Conservation (phyloP, 2,888 invertebrate genomes). For the Phyto melanocephala region DNA sequence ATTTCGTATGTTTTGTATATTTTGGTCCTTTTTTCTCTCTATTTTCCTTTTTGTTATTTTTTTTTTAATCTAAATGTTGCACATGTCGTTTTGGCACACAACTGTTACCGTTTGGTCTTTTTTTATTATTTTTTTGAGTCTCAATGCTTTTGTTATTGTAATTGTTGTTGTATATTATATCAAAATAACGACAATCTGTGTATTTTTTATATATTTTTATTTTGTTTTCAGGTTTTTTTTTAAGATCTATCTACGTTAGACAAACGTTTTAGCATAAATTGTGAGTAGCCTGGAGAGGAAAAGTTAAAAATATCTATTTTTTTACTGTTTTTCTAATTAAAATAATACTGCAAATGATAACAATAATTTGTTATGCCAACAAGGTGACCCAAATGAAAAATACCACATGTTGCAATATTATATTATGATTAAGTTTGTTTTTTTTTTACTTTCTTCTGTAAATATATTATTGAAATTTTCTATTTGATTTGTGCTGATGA, state of each 20-base stretch:
- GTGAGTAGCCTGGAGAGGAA: not conserved
- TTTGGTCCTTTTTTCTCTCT: not conserved
- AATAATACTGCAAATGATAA: not conserved
- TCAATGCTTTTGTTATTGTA: not conserved
- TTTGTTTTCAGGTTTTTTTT: not conserved
- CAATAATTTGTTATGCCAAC: not conserved
- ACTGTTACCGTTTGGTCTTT: slow-evolving; percentile 11
- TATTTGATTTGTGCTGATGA: too few species aligned
- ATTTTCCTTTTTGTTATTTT: slow-evolving; percentile 10
- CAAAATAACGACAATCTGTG: slow-evolving; percentile 25
- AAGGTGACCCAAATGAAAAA: not conserved
- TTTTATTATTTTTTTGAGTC: not conserved
- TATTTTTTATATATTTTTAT: slow-evolving; percentile 21
- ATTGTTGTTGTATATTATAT: not conserved
- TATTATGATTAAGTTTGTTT: too few species aligned
- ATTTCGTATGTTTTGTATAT: slow-evolving; percentile 39
- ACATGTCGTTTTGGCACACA: slow-evolving; percentile 46
- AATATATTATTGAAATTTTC: too few species aligned
- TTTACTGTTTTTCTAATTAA: not conserved
- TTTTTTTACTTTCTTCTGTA: too few species aligned
- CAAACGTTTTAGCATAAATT: not conserved
- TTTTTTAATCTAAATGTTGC: slow-evolving; percentile 47
- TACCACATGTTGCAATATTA: not conserved
- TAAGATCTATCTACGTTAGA: slow-evolving; percentile 16
- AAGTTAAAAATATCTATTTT: not conserved